Percentiles rank a stretch among this genome's conserved stretches.
These are phyloP conservation scores for Haliclona indistincta DNA, from an alignment of 37 sponge, comb jelly and placozoan species.

Conservation along the genomic window DNA sequence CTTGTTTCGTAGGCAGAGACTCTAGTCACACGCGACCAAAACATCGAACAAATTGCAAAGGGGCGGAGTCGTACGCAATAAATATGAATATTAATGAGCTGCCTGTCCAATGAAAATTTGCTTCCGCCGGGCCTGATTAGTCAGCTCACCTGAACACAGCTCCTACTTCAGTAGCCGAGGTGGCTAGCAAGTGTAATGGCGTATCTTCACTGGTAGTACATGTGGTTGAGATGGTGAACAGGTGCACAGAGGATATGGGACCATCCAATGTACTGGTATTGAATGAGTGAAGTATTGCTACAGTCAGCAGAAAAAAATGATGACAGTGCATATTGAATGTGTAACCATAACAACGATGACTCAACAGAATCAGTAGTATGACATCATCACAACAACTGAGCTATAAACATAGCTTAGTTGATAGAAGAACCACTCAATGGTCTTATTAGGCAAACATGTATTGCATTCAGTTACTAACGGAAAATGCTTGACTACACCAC, in stretches of 20 bases:
- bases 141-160: slow-evolving; percentile 37
- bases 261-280: slow-evolving; percentile 48
- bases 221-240: slow-evolving; percentile 33
- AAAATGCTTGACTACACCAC: no score
- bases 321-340: not conserved
- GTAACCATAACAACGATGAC: not conserved
- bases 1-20: no score
- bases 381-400: no score
- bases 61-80: not conserved
- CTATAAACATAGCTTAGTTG: no score
- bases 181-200: slow-evolving; percentile 25
- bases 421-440: no score
- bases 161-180: slow-evolving; percentile 64
- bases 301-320: not conserved
- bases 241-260: slow-evolving; percentile 63
- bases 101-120: no score
- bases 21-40: no score
- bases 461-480: no score
- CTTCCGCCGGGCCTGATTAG: no score
- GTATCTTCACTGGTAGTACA: not conserved
- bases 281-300: slow-evolving; percentile 21
- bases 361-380: not conserved
- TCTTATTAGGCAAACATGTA: no score
- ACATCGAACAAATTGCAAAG: no score
- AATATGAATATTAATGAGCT: not conserved